Conservation (phyloP, 1,140 invertebrate species). For the Drosophila burlai region DNA sequence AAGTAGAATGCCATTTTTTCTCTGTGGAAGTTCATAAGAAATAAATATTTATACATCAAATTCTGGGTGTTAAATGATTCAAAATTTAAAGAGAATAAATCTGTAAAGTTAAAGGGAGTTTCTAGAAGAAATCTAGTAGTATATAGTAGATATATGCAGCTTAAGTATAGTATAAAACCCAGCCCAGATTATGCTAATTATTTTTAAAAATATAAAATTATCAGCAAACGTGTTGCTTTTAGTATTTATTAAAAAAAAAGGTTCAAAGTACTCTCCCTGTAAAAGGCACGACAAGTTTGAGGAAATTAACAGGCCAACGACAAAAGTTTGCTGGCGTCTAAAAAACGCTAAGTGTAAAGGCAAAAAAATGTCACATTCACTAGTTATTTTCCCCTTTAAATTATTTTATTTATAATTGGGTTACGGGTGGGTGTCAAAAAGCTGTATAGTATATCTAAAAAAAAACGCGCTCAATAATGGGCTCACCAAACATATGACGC, state of each 20-base stretch:
- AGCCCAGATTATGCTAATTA: conserved; percentile 12
- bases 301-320: conserved; percentile 28
- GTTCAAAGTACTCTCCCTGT: conserved; percentile 29
- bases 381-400: conserved; percentile 13
- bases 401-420: conserved; percentile 67
- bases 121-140: not conserved
- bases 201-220: conserved; percentile 19
- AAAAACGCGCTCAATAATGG: conserved; percentile 19
- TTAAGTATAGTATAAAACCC: not conserved
- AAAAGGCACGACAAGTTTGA: conserved; percentile 15
- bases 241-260: not conserved
- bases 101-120: not conserved
- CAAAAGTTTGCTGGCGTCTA: conserved; percentile 46
- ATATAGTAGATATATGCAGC: not conserved
- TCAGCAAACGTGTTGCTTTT: conserved; percentile 38
- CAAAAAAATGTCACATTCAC: conserved; percentile 62
- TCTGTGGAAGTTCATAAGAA: not conserved
- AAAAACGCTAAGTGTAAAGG: conserved; percentile 28
- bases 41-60: not conserved
- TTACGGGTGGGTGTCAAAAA: conserved; percentile 68
- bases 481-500: conserved; percentile 36
- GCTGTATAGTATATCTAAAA: conserved; percentile 23
- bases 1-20: conserved; percentile 23
- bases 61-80: too few relatives aligned
- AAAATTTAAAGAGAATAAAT: not conserved